Evolutionary conservation across 1,140 invertebrate genomes (phyloP).

Genomic region (Samia ricini): DNA sequence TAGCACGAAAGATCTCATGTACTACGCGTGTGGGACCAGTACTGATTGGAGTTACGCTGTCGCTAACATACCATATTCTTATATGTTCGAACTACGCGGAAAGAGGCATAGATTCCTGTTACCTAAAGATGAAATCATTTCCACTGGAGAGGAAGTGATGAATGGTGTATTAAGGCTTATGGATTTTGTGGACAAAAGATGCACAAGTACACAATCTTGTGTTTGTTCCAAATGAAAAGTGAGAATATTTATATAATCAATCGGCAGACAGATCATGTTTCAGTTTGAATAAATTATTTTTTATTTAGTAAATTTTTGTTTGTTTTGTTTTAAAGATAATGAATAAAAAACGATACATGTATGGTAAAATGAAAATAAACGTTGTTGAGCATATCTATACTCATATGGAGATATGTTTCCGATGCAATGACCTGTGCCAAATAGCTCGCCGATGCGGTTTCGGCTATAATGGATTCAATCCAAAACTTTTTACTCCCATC

Average conservation of each 20-base stretch:
- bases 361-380: background rate
- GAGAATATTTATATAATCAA: slow-evolving; percentile 55
- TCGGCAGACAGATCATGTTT: background rate
- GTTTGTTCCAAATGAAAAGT: slow-evolving; percentile 78
- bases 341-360: background rate
- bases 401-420: slow-evolving; percentile 1
- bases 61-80: slow-evolving; percentile 81
- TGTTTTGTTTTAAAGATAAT: background rate
- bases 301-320: slow-evolving; percentile 6
- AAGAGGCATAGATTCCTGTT: slow-evolving; percentile 82
- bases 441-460: slow-evolving; percentile 42
- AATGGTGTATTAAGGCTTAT: slow-evolving; percentile 80
- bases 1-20: slow-evolving; percentile 68
- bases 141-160: slow-evolving; percentile 81
- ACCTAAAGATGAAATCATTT: slow-evolving; percentile 82
- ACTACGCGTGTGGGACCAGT: slow-evolving; percentile 81
- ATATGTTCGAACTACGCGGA: slow-evolving; percentile 85
- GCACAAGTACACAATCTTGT: slow-evolving; percentile 34
- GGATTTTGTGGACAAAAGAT: slow-evolving; percentile 53
- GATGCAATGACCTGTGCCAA: slow-evolving; percentile 32
- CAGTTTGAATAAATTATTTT: background rate
- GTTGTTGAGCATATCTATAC: background rate
- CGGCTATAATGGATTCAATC: slow-evolving; percentile 64
- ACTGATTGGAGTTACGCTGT: slow-evolving; percentile 84
- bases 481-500: slow-evolving; percentile 50